Evolutionary conservation across 2,888 invertebrate genomes (phyloP), one percentile per base, ranked within the genome.

Genomic region (Atethmia centrago): DNA sequence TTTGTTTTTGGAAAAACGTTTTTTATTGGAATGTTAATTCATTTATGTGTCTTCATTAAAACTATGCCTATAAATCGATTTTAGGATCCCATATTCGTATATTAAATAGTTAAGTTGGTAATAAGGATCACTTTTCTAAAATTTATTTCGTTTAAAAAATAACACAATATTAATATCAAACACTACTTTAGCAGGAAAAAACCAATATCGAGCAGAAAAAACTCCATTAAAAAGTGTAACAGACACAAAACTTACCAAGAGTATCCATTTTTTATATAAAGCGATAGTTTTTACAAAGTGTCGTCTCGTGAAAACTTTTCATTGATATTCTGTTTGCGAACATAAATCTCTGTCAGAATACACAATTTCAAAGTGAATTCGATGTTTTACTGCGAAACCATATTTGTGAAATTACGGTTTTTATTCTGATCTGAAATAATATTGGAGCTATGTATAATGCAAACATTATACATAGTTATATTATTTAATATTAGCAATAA

Each of bases 261-360:
- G 19, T 75, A 65, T 80, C 36, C 14, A 40, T 73, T 80, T n/a
- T 73, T 59, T 77, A 63, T 66, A 66, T 58, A 66, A 66, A 69
- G 21, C 28, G 56, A 63, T 64, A 77, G 77, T 78, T 82, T 80
- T 69, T 70, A 55, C 66, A 74, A 82, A 74, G 78, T 63, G 56
- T 63, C 66, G 55, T 45, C 25, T 55, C 47, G 56, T 40, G 19
- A 8, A 62, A 56, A 51, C 25, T 51, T 65, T 65, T 31, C 55
- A 77, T 73, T 49, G 73, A 82, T 66, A 80, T 78, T 77, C 82
- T n/a, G 56, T 65, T 47, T 47, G 49, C 28, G 28, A 25, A 19
- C 74, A 70, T 80, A 80, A 80, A 78, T 80, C 66, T 73, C 58
- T 63, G 28, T 45, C 25, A 56, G 82, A 77, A 66, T 78, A 74